A percentile compares a stretch with the other conserved stretches of the same genome.
phyloP scores from a whole-genome alignment of 2,888 invertebrate species.

The Venusia cambrica region DNA sequence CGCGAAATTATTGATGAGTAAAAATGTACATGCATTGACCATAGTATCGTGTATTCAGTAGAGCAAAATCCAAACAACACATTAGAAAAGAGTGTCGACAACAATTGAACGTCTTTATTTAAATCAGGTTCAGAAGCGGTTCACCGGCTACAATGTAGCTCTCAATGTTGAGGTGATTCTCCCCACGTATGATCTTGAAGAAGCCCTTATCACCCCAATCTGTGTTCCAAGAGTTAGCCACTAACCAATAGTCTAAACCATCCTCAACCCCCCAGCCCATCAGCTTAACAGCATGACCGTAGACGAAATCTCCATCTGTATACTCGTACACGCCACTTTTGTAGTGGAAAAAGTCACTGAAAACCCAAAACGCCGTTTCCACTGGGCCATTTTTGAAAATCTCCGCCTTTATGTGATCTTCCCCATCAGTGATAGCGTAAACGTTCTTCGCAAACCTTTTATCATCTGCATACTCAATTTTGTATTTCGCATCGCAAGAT shows the following conservation, averaged over 20 bases:
- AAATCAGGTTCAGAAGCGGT: no score
- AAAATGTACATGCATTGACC: no score
- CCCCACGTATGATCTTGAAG: slow-evolving; percentile 92
- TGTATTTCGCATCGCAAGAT: slow-evolving; percentile 85
- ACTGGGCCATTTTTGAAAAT: slow-evolving; percentile 93
- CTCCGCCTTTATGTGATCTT: slow-evolving; percentile 88
- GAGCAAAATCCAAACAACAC: no score
- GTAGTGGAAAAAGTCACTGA: slow-evolving; percentile 90
- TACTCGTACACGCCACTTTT: slow-evolving; percentile 89
- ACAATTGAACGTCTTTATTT: no score
- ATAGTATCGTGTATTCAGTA: no score
- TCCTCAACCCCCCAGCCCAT: slow-evolving; percentile 93
- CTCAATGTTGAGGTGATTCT: slow-evolving; percentile 89
- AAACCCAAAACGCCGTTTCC: slow-evolving; percentile 93
- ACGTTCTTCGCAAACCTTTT: slow-evolving; percentile 86
- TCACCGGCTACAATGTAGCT: slow-evolving; percentile 84
- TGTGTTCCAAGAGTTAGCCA: slow-evolving; percentile 96
- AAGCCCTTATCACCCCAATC: slow-evolving; percentile 95
- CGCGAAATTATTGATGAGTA: no score
- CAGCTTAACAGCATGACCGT: slow-evolving; percentile 93
- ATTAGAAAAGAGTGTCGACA: no score
- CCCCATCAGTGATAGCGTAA: slow-evolving; percentile 82
- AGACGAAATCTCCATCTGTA: slow-evolving; percentile 85
- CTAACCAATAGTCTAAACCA: slow-evolving; percentile 91
- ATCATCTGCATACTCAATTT: slow-evolving; percentile 85